A percentile compares a stretch with the other conserved stretches of the same genome.
These are phyloP conservation scores for Antheraea yamamai DNA, from an alignment of 2,888 invertebrate genomes.

Conservation along the genomic window DNA sequence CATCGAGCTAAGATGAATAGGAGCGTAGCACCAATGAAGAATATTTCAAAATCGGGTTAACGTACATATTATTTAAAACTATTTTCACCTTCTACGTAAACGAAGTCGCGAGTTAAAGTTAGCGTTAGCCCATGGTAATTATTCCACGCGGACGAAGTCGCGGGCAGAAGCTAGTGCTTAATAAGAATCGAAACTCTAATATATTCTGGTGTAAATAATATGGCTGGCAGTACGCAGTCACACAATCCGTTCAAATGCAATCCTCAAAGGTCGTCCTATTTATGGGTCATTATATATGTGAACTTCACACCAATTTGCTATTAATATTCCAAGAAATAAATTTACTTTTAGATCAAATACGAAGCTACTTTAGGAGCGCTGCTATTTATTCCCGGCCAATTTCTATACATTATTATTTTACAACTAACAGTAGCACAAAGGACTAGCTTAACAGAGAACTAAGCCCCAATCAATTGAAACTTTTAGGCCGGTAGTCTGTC, in stretches of 20 bases:
- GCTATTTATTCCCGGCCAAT: background rate
- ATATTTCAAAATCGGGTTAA: too few relatives aligned
- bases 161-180: too few relatives aligned
- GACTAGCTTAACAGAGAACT: slow-evolving; percentile 12
- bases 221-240: background rate
- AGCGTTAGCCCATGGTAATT: too few relatives aligned
- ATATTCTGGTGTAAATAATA: background rate
- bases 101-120: too few relatives aligned
- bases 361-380: background rate
- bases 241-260: background rate
- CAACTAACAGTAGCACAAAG: background rate
- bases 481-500: background rate
- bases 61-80: too few relatives aligned
- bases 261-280: background rate
- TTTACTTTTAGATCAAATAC: background rate
- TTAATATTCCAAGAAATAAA: background rate
- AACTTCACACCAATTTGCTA: background rate
- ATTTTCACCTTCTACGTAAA: too few relatives aligned
- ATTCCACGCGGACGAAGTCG: too few relatives aligned
- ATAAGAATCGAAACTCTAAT: background rate
- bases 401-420: background rate
- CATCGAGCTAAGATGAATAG: too few relatives aligned
- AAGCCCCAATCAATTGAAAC: slow-evolving; percentile 11
- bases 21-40: too few relatives aligned
- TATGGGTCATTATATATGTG: background rate